Evolutionary conservation across 2,113 vertebrate genomes (phyloP).

Genomic region (Anthoscopus minutus): DNA sequence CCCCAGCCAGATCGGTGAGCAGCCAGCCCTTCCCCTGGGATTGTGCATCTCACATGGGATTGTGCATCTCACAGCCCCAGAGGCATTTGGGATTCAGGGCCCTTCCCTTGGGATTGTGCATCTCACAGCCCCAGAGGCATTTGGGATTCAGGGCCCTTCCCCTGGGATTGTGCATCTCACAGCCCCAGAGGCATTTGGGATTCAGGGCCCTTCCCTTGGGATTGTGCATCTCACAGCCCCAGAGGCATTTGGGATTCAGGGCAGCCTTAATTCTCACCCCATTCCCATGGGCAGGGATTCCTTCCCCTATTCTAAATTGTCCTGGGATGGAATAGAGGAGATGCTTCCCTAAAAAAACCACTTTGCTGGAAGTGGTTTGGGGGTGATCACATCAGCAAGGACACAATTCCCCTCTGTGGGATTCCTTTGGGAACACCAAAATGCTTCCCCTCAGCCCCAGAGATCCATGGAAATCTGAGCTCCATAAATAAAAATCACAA

Average conservation of each 20-base stretch:
- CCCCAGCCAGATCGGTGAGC: constrained; percentile 84
- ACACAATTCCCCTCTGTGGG: neutral
- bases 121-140: too few relatives aligned
- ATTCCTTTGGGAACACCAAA: neutral
- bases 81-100: too few relatives aligned
- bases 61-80: too few relatives aligned
- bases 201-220: too few relatives aligned
- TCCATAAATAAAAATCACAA: neutral
- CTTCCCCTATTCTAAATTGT: neutral
- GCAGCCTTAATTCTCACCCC: neutral
- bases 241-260: neutral
- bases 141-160: too few relatives aligned
- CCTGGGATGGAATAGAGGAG: neutral
- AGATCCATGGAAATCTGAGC: neutral
- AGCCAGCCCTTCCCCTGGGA: too few relatives aligned
- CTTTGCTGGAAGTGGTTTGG: neutral
- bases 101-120: too few relatives aligned
- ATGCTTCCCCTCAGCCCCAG: neutral
- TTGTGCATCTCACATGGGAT: too few relatives aligned
- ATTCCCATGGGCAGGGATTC: neutral
- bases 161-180: too few relatives aligned
- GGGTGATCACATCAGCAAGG: neutral
- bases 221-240: too few relatives aligned
- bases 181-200: too few relatives aligned
- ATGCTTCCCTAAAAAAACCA: neutral